Base-by-base conservation (phyloP, 2,797 vertebrate genomes). In the Melanotaenia parkinsoni region DNA sequence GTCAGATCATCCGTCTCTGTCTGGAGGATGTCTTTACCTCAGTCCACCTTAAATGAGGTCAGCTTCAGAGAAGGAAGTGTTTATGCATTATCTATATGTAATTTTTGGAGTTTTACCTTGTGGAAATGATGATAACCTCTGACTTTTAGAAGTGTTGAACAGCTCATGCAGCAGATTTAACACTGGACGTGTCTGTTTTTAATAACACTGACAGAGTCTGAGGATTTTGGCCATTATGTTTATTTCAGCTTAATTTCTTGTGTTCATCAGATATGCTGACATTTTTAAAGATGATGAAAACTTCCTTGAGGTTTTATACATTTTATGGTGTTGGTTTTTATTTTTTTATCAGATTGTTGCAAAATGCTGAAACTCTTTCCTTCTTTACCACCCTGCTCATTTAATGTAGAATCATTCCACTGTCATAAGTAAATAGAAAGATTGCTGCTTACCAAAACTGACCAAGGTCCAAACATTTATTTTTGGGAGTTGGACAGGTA, bases 351-450 rank as follows among this genome's bases (percentile, higher is more conserved):
- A 20, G 43, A 45, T 20, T 45, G 4, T 7, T 45, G 4, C 43
- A 45, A 5, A 45, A 45, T 45, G 43, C 24, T 54, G 24, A 11
- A 54, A 14, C 5, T 28, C 51, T 53, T 51, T 22, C 9, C 16
- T 13, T 22, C 1, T 22, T 24, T 53, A 43, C 51, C 22, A 11
- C 24, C 51, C 22, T 26, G 51, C 12, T 26, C 22, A 26, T 53
- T 54, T 54, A 10, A n/a, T 51, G 5, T 5, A 11, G 14, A 24
- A 13, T 4, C 4, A 13, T 53, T 58, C 3, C 10, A 33, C 33
- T 51, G 5, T 51, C 22, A 74, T 12, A 53, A 53, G 62, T 14
- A 63, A 33, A 66, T 70, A 56, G 6, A 51, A 53, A 69, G 35
- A 40, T 40, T 30, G 16, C 59, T 9, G 11, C 37, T 70, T 9